phyloP scores from a whole-genome alignment of 2,888 invertebrate genomes.

The Lepidocyrtoides sp. region DNA sequence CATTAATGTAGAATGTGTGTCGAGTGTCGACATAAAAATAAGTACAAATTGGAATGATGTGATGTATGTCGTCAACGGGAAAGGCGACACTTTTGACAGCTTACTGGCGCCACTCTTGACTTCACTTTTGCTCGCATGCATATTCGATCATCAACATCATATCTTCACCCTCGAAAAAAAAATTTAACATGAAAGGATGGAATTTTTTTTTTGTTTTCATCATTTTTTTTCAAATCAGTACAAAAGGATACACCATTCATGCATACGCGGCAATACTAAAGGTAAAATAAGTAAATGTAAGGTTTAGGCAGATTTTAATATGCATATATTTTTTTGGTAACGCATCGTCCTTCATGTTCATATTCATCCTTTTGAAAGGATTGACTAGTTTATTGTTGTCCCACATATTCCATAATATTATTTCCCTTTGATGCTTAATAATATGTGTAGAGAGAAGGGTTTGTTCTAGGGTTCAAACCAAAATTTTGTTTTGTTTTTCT shows the following conservation, averaged over 20 bases:
- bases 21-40: conserved; percentile 19
- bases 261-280: neutral
- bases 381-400: neutral
- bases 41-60: conserved; percentile 59
- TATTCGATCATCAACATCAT: conserved; percentile 25
- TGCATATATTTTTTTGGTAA: neutral
- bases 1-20: conserved; percentile 7
- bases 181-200: conserved; percentile 41
- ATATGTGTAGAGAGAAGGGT: neutral
- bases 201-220: conserved; percentile 37
- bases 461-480: neutral
- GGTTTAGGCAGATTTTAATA: neutral
- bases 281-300: neutral
- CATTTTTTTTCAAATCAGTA: conserved; percentile 36
- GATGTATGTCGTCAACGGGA: conserved; percentile 75
- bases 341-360: conserved; percentile 26
- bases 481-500: neutral
- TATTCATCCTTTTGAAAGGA: neutral
- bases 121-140: conserved; percentile 55
- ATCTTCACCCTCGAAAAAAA: conserved; percentile 45
- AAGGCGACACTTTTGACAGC: conserved; percentile 84
- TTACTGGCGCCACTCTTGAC: conserved; percentile 82
- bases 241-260: conserved; percentile 42
- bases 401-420: conserved; percentile 1
- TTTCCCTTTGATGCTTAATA: conserved; percentile 1